These are phyloP conservation scores for Paracentrotus lividus DNA, from an alignment of 53 echinoderm and acorn worm genomes.

Conservation along the genomic window DNA sequence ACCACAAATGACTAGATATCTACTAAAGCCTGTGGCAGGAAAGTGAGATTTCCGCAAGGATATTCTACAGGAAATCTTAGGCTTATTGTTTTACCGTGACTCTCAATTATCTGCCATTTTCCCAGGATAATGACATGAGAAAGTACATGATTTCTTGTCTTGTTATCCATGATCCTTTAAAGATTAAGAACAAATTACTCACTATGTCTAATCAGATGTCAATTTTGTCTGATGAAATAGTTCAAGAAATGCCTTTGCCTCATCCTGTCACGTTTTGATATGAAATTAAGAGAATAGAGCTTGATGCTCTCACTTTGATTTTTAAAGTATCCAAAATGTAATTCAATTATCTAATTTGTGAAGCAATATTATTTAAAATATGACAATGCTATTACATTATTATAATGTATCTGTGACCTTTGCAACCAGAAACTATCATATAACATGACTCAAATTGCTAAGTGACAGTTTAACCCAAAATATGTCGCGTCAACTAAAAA, in stretches of 20 bases:
- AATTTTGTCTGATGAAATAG: neutral
- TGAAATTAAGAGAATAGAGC: too few species aligned
- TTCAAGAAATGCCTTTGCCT: neutral
- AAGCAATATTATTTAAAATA: too few species aligned
- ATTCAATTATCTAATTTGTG: too few species aligned
- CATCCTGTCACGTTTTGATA: too few species aligned
- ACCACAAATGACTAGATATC: constrained; percentile 9
- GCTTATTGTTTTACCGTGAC: constrained; percentile 40
- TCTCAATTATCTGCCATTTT: neutral
- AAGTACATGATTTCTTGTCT: neutral
- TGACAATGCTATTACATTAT: too few species aligned
- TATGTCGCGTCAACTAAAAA: too few species aligned
- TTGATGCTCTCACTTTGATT: too few species aligned
- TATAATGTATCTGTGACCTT: too few species aligned
- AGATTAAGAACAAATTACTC: constrained; percentile 29
- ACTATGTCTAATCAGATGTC: constrained; percentile 30
- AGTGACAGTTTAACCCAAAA: too few species aligned
- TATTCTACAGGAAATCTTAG: constrained; percentile 47
- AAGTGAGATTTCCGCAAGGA: neutral
- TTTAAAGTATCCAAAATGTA: too few species aligned
- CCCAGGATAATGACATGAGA: constrained; percentile 34
- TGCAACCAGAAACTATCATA: too few species aligned
- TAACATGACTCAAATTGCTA: too few species aligned
- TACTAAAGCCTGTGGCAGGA: constrained; percentile 1
- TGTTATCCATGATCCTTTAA: neutral